These are phyloP conservation scores for Sthenelais limicola DNA, from an alignment of 2,888 invertebrate species.

Conservation along the genomic window DNA sequence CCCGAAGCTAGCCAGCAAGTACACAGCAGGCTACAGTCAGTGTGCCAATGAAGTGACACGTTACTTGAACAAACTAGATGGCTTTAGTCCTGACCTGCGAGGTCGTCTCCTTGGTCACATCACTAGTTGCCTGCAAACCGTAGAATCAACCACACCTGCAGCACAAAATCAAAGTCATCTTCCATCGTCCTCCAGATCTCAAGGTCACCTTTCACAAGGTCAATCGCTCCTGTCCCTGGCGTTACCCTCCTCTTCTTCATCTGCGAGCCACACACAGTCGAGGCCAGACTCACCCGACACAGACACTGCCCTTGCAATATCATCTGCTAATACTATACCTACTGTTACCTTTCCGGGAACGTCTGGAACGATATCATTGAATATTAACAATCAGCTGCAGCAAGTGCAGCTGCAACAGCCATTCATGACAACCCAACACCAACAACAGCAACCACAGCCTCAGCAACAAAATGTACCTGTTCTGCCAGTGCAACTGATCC, in stretches of 20 bases:
- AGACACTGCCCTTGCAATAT: too few species aligned
- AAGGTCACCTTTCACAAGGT: too few species aligned
- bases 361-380: too few species aligned
- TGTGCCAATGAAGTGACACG: slow-evolving; percentile 67
- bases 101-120: slow-evolving; percentile 11
- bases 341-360: too few species aligned
- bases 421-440: too few species aligned
- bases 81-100: slow-evolving; percentile 27
- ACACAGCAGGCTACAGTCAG: slow-evolving; percentile 56
- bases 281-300: neutral
- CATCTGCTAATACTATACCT: too few species aligned
- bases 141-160: neutral
- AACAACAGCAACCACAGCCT: slow-evolving; percentile 21
- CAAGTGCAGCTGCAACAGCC: slow-evolving; percentile 18
- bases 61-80: slow-evolving; percentile 57
- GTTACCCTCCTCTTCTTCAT: neutral
- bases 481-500: slow-evolving; percentile 46
- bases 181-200: too few species aligned
- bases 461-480: slow-evolving; percentile 23
- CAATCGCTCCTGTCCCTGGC: neutral
- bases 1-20: slow-evolving; percentile 46
- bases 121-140: slow-evolving; percentile 25
- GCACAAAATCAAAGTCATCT: slow-evolving; percentile 1
- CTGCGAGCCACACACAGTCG: slow-evolving; percentile 1
- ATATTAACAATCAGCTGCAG: slow-evolving; percentile 7